phyloP scores from a whole-genome alignment of 2,797 vertebrate species.

The Aeoliscus strigatus region DNA sequence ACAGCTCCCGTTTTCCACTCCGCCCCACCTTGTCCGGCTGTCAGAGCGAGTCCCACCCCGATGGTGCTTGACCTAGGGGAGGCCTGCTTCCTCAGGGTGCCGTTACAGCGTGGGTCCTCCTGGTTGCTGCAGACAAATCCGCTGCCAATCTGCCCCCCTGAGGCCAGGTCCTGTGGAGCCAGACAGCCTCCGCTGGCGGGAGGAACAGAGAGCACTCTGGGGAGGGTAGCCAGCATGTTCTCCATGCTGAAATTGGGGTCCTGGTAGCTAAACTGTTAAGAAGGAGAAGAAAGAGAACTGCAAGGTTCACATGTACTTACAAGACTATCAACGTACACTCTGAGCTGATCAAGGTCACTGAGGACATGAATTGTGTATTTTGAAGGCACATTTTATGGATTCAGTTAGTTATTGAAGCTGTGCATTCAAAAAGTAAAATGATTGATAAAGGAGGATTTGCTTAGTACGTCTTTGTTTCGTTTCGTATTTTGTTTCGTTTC shows the following conservation, averaged over 20 bases:
- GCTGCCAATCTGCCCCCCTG: constrained; percentile 70
- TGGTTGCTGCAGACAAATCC: constrained; percentile 62
- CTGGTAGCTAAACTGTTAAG: constrained; percentile 73
- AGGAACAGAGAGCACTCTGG: constrained; percentile 74
- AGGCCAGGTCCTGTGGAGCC: constrained; percentile 77
- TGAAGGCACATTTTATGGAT: no score
- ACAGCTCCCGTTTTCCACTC: neutral
- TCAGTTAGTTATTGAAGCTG: no score
- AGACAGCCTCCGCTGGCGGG: constrained; percentile 71
- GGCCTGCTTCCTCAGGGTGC: constrained; percentile 86
- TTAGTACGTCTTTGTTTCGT: no score
- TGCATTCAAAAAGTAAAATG: no score
- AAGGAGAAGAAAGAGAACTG: neutral
- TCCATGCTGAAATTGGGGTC: constrained; percentile 75
- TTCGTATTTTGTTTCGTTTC: no score
- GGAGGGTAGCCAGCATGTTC: constrained; percentile 78
- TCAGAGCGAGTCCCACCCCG: constrained; percentile 38
- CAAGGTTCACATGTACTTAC: neutral
- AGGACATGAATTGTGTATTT: no score
- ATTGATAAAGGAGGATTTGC: no score
- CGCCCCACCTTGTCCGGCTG: constrained; percentile 56
- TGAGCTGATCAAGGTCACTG: neutral
- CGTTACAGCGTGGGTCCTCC: constrained; percentile 91
- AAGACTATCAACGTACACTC: neutral
- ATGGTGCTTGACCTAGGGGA: constrained; percentile 64